These are phyloP conservation scores for Lepeophtheirus nordmannii DNA, from an alignment of 2,888 invertebrate genomes.

Conservation along the genomic window DNA sequence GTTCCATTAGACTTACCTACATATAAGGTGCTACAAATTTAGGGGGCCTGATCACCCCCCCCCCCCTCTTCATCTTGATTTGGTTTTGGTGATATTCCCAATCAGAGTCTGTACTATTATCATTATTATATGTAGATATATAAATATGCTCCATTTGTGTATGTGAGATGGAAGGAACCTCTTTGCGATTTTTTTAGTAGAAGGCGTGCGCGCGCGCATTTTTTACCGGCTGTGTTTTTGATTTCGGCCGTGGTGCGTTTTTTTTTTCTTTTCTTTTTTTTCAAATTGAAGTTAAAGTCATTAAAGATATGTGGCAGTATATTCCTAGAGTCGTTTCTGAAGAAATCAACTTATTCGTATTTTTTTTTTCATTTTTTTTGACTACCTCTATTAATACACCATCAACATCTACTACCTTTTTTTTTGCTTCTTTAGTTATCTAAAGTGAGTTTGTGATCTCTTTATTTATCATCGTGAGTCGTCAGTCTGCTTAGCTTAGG, in stretches of 20 bases:
- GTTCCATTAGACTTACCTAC: too few relatives aligned
- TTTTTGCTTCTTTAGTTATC: background rate
- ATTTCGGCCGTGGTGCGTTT: background rate
- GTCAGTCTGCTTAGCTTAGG: too few relatives aligned
- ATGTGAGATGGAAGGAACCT: too few relatives aligned
- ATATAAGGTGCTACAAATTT: too few relatives aligned
- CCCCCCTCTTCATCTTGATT: too few relatives aligned
- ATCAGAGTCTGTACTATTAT: too few relatives aligned
- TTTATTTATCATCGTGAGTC: background rate
- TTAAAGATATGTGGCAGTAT: slow-evolving; percentile 4
- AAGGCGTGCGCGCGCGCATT: background rate
- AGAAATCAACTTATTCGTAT: background rate
- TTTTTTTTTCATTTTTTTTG: background rate
- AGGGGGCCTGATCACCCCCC: too few relatives aligned
- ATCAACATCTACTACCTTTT: background rate
- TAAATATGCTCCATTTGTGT: too few relatives aligned
- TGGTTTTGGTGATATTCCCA: too few relatives aligned
- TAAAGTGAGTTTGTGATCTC: slow-evolving; percentile 4
- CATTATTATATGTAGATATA: too few relatives aligned
- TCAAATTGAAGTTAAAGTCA: slow-evolving; percentile 4
- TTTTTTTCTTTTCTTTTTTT: background rate
- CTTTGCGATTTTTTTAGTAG: too few relatives aligned
- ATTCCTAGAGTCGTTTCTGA: slow-evolving; percentile 4
- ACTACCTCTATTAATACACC: background rate
- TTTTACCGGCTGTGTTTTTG: too few relatives aligned